phyloP scores from a whole-genome alignment of 2,113 vertebrate species.

The Mionectes macconnelli region DNA sequence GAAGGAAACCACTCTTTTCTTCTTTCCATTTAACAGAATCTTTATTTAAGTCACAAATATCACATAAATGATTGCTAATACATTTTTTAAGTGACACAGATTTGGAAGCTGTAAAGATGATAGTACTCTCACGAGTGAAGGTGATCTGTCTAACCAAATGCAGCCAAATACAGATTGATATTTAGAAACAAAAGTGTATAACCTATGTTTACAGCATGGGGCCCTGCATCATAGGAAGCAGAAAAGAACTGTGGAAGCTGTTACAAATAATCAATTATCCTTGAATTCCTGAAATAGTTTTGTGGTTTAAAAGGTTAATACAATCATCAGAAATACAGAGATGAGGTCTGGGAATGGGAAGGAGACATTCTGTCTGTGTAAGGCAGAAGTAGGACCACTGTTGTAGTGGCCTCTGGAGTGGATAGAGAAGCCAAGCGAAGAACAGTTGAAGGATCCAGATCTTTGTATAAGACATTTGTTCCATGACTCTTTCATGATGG shows the following conservation, averaged over 20 bases:
- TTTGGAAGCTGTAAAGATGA: background rate
- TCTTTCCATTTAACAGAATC: background rate
- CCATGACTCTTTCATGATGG: constrained; percentile 41
- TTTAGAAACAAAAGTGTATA: background rate
- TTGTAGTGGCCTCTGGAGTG: background rate
- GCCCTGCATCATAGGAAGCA: background rate
- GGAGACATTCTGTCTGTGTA: background rate
- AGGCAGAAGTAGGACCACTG: background rate
- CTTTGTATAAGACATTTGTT: background rate
- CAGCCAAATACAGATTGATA: background rate
- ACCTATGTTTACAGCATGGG: background rate
- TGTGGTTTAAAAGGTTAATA: background rate
- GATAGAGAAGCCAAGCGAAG: background rate
- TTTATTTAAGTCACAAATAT: background rate
- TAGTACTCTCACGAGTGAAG: accelerated
- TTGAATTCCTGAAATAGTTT: background rate
- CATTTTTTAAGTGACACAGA: background rate
- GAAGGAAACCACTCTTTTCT: background rate
- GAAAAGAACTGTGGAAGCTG: background rate
- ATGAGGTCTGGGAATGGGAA: background rate
- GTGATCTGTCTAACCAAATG: background rate
- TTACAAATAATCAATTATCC: background rate
- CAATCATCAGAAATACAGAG: background rate
- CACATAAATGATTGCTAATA: background rate
- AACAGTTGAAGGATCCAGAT: background rate